phyloP scores from a whole-genome alignment of 2,113 vertebrate species.

The Erythrolamprus reginae region DNA sequence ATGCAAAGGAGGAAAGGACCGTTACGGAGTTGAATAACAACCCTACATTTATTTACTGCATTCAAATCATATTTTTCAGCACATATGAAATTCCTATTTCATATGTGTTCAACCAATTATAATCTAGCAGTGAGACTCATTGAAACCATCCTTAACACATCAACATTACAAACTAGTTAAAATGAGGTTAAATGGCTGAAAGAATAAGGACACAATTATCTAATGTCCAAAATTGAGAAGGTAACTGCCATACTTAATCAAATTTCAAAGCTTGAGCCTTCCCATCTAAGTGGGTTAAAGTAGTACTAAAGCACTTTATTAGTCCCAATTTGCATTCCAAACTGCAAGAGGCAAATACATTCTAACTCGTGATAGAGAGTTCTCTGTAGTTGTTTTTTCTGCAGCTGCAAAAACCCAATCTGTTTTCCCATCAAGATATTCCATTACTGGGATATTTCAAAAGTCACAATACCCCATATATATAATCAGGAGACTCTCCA shows the following conservation, averaged over 20 bases:
- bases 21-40: not conserved
- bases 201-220: not conserved
- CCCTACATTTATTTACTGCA: not conserved
- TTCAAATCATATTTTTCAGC: not conserved
- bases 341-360: not conserved
- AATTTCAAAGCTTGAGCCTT: not conserved
- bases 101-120: not conserved
- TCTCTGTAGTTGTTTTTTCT: not conserved
- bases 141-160: not conserved
- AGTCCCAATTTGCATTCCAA: not conserved
- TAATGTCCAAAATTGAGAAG: not conserved
- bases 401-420: not conserved
- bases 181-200: not conserved
- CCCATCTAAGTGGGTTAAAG: not conserved
- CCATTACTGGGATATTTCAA: not conserved
- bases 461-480: not conserved
- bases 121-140: not conserved
- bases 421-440: not conserved
- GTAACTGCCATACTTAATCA: not conserved
- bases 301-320: not conserved
- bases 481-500: too few relatives aligned
- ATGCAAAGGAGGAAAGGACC: not conserved
- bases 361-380: not conserved
- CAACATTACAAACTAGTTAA: not conserved
- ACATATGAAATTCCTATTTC: not conserved